These are phyloP conservation scores for Axea sp. DNA, from an alignment of 2,888 invertebrate genomes.

Conservation along the genomic window DNA sequence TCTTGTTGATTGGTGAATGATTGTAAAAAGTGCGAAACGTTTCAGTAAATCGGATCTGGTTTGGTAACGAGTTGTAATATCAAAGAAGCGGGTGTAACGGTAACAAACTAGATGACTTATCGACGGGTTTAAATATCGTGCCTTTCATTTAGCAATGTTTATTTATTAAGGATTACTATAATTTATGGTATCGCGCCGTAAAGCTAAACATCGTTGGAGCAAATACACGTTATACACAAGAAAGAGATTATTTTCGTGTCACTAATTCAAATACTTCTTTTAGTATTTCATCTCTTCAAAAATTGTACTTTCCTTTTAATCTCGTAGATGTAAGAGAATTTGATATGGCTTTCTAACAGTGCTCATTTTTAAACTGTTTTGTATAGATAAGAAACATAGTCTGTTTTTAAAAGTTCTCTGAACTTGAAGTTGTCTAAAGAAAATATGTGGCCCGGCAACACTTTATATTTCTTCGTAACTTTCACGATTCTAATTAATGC, in stretches of 20 bases:
- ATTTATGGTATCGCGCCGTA: conserved; percentile 6
- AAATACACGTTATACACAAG: too few species aligned
- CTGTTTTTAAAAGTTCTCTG: conserved; percentile 24
- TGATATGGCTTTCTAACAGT: too few species aligned
- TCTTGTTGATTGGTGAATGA: conserved; percentile 32
- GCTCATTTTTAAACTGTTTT: neutral
- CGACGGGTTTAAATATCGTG: conserved; percentile 12
- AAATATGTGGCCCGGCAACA: conserved; percentile 40
- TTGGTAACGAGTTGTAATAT: conserved; percentile 58
- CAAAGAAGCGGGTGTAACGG: conserved; percentile 60
- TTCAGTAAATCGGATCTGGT: conserved; percentile 56
- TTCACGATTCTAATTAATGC: conserved; percentile 39
- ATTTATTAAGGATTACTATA: neutral
- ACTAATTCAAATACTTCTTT: too few species aligned
- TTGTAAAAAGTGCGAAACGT: conserved; percentile 40
- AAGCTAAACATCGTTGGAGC: too few species aligned
- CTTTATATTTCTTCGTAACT: conserved; percentile 30
- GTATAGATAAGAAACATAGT: neutral
- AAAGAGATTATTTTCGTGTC: too few species aligned
- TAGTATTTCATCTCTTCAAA: too few species aligned
- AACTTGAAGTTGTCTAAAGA: conserved; percentile 35
- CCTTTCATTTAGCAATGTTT: conserved; percentile 6
- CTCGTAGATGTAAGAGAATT: too few species aligned
- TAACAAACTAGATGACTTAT: conserved; percentile 56
- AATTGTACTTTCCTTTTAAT: too few species aligned